A percentile compares a stretch with the other conserved stretches of the same genome.
Conservation (phyloP, 2,797 vertebrate species). For the Coluber constrictor region DNA sequence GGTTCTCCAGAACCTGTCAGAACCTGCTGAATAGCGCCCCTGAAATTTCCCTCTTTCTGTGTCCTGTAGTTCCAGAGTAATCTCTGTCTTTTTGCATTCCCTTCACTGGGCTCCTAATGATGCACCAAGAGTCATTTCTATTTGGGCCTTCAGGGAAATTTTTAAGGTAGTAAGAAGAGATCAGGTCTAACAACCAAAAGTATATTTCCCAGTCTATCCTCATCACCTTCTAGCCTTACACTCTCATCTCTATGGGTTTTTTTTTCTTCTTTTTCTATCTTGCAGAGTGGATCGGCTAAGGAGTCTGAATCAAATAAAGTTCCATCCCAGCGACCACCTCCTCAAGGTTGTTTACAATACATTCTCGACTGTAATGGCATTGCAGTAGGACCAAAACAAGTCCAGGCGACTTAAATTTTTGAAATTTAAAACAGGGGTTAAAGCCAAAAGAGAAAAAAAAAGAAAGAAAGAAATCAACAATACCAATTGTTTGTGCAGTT, state of each 20-base stretch:
- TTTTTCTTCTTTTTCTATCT: conserved; percentile 46
- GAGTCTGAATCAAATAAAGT: conserved; percentile 89
- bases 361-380: conserved; percentile 91
- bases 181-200: conserved; percentile 33
- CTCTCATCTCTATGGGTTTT: conserved; percentile 56
- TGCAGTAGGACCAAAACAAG: conserved; percentile 87
- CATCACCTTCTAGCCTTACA: conserved; percentile 44
- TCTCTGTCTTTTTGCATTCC: background rate
- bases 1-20: no score
- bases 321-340: conserved; percentile 86
- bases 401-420: conserved; percentile 78
- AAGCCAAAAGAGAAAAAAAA: conserved; percentile 62
- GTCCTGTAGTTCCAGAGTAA: background rate
- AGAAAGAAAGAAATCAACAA: conserved; percentile 50
- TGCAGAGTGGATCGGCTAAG: conserved; percentile 84
- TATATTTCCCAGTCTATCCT: background rate
- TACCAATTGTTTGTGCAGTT: conserved; percentile 54
- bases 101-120: background rate
- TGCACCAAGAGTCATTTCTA: background rate
- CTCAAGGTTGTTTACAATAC: conserved; percentile 98
- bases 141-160: background rate
- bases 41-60: background rate
- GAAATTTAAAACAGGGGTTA: conserved; percentile 66
- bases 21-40: no score
- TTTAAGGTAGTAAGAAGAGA: conserved; percentile 11